A percentile compares a stretch with the other conserved stretches of the same genome.
Evolutionary conservation across 2,797 vertebrate genomes (phyloP).

Genomic region (Schizopygopsis pylzovi): DNA sequence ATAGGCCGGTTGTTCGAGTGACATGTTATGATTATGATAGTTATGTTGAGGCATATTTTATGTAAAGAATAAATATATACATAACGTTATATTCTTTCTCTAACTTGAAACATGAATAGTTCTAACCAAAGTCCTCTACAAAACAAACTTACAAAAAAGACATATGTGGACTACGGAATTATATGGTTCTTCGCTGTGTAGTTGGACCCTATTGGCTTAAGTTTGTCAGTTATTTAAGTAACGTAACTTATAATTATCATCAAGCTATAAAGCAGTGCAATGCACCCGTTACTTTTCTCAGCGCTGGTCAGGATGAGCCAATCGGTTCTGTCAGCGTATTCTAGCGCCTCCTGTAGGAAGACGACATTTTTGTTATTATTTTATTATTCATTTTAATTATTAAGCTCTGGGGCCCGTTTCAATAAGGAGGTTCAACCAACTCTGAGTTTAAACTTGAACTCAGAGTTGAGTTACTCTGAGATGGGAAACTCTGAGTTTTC

Average conservation of each 20-base stretch:
- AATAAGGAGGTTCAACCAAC: too few relatives aligned
- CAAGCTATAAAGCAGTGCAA: too few relatives aligned
- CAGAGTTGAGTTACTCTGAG: too few relatives aligned
- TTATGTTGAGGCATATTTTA: neutral
- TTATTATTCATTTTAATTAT: too few relatives aligned
- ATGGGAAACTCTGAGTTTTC: too few relatives aligned
- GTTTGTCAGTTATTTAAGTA: neutral
- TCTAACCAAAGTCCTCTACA: neutral
- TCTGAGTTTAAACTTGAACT: too few relatives aligned
- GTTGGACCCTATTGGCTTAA: neutral
- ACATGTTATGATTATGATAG: neutral
- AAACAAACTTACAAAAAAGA: too few relatives aligned
- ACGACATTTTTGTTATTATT: neutral
- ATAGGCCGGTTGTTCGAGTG: neutral
- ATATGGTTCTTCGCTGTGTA: neutral
- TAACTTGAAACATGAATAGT: neutral
- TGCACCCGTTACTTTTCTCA: neutral
- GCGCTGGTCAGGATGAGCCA: neutral
- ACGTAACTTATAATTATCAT: neutral
- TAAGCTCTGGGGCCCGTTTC: too few relatives aligned
- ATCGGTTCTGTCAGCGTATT: neutral
- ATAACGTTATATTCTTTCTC: too few relatives aligned
- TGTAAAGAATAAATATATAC: neutral
- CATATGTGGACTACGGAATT: neutral
- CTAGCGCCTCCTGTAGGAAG: neutral